Percentiles rank a stretch among this genome's conserved stretches.
Conservation (phyloP, 1,140 invertebrate species). For the Samia ricini region DNA sequence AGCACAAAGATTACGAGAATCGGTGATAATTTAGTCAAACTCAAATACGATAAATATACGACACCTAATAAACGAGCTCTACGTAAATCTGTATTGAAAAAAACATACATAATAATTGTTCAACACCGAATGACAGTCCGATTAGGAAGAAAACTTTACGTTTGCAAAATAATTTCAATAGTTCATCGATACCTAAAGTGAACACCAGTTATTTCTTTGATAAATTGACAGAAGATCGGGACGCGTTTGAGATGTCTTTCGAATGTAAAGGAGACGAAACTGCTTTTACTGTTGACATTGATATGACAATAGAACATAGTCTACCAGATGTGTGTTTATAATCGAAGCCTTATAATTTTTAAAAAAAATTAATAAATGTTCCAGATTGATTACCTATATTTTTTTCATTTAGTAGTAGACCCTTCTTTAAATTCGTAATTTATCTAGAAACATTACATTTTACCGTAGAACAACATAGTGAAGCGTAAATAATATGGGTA, state of each 20-base stretch:
- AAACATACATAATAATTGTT: constrained; percentile 52
- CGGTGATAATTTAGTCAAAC: constrained; percentile 53
- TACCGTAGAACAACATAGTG: too few species aligned
- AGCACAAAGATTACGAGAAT: constrained; percentile 47
- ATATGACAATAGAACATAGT: constrained; percentile 52
- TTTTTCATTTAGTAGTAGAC: not conserved
- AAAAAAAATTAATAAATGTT: not conserved
- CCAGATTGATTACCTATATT: not conserved
- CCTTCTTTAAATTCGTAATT: too few species aligned
- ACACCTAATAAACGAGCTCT: constrained; percentile 29
- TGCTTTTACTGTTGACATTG: constrained; percentile 29
- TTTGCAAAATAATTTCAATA: constrained; percentile 19
- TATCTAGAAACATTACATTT: too few species aligned
- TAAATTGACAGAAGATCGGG: constrained; percentile 56
- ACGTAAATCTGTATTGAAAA: constrained; percentile 33
- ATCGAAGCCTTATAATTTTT: not conserved
- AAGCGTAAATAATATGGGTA: too few species aligned
- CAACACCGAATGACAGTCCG: constrained; percentile 61
- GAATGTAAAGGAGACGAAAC: constrained; percentile 41
- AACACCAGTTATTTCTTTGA: constrained; percentile 74
- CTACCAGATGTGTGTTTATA: constrained; percentile 43
- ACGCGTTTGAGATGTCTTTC: constrained; percentile 71
- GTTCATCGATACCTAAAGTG: constrained; percentile 24
- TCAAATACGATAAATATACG: constrained; percentile 58
- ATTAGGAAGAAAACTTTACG: constrained; percentile 25